Evolutionary conservation across 2,113 vertebrate species (phyloP).

Genomic region (Mesocricetus auratus): DNA sequence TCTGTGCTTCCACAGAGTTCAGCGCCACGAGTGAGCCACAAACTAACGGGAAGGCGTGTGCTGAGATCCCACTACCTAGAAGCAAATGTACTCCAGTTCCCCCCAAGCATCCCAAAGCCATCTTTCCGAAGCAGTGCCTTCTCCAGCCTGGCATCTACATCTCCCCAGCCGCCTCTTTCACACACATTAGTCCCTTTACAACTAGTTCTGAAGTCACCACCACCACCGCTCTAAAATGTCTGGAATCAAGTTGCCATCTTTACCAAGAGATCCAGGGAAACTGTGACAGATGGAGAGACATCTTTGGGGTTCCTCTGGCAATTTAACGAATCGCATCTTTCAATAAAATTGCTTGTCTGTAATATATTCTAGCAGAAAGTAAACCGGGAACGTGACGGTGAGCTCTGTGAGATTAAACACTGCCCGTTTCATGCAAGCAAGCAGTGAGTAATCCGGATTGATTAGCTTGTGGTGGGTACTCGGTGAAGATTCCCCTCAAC

Average conservation of each 20-base stretch:
- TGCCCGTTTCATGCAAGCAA: slow-evolving; percentile 28
- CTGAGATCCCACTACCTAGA: background rate
- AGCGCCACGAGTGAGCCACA: background rate
- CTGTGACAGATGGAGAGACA: background rate
- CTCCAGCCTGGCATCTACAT: slow-evolving; percentile 5
- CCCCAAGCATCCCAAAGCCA: background rate
- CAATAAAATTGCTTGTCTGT: slow-evolving; percentile 25
- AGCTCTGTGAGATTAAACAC: slow-evolving; percentile 22
- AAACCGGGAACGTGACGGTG: slow-evolving; percentile 58
- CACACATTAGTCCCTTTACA: background rate
- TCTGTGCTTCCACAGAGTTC: background rate
- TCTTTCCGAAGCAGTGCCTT: slow-evolving; percentile 1
- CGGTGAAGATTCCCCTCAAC: background rate
- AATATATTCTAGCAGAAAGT: slow-evolving; percentile 59
- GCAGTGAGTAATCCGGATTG: slow-evolving; percentile 13
- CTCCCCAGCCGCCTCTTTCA: background rate
- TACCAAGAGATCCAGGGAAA: slow-evolving; percentile 5
- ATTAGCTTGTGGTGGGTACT: background rate
- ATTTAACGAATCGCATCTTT: background rate
- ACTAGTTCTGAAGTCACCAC: background rate
- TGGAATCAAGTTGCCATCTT: slow-evolving; percentile 27
- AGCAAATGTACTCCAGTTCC: background rate
- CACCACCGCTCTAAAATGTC: background rate
- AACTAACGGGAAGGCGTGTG: background rate
- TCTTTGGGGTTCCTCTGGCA: slow-evolving; percentile 13